Evolutionary conservation across 2,113 vertebrate genomes (phyloP), one percentile per base, ranked within the genome.

Genomic region (Rattus rattus): DNA sequence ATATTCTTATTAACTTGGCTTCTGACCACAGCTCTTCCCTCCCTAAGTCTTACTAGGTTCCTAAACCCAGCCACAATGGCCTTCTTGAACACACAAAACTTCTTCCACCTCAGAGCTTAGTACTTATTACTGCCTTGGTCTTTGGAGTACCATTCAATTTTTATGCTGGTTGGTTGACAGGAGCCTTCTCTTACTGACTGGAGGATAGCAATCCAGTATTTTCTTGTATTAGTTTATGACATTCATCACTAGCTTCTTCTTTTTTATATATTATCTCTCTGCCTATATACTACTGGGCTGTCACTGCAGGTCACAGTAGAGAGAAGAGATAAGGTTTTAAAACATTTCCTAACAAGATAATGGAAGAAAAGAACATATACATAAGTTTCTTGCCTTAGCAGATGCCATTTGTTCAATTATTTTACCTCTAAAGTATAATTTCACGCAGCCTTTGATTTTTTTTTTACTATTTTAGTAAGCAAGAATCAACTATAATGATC

Each of bases 381-480:
- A 59, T 47, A 87, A 92, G 91, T 70, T n/a, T 96, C 70, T 63
- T 73, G 8, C 14, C 70, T 95, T 49, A 76, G 84, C 7, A 36
- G 90, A 30, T 87, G 89, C 52, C 61, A 86, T 49, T 93, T 8
- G 89, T 77, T 90, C 10, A 89, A 67, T 94, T 56, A 85, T 76
- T 90, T 95, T 88, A 95, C 56, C 95, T 94, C 88, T 91, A 88
- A 94, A 96, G 26, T 85, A 59, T 54, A 88, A 75, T 70, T 97
- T 95, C 70, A 92, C 16, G 83, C 1, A 10, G 11, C 33, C 43
- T 91, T 65, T 86, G 56, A 95, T 77, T 92, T 24, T 80, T 24
- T 80, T 47, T 94, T 97, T 94, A 69, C 43, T 77, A 92, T 87
- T 63, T 84, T 75, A 79, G 61, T 59, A 94, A 88, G n/a, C 52